Base-by-base conservation (phyloP, 1,140 invertebrate species). In the Hylaeus volcanicus region DNA sequence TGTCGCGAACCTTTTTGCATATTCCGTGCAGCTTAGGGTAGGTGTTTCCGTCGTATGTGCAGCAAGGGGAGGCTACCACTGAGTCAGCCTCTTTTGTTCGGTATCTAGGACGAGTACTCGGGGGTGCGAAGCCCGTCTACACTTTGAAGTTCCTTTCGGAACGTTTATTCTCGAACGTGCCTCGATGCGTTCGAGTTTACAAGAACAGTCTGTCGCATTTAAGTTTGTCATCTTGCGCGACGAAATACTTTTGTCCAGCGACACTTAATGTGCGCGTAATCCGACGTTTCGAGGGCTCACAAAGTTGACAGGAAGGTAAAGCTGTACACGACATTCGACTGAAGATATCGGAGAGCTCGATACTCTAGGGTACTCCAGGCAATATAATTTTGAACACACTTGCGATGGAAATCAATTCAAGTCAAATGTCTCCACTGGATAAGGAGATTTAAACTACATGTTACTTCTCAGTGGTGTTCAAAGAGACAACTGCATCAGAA, bases 81-180 rank as follows among this genome's bases (percentile, higher is more conserved):
- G 79, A 81, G 56, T 81, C 74, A 76, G 73, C 53, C 48, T 65
- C 77, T 72, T 84, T 84, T 70, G 78, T 81, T 53, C 63, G 8
- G 61, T 81, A 84, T 85, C 78, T 85, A 60, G 69, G 69, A 53
- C 74, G 69, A 81, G 41, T 73, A 43, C 39, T 48, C 37, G 5
- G 43, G 78, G 77, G 55, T 79, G 66, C 68, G 63, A 65, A 65
- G 72, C 5, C 39, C 26, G 68, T 56, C 37, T 39, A 71, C 9
- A 58, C 64, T 53, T 61, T 58, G 58, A 43, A 60, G 73, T 81
- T 5, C 61, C 65, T 65, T 51, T 77, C 37, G 39, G 45, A 53
- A 14, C 69, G 37, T 81, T 76, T 73, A 37, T 80, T 76, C 83
- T 15, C 3, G 12, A 41, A 82, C 14, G n/a, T 58, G 58, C 56